Evolutionary conservation across 2,797 vertebrate species (phyloP), one percentile per base, ranked within the genome.

Genomic region (Percopsis omiscomaycus): DNA sequence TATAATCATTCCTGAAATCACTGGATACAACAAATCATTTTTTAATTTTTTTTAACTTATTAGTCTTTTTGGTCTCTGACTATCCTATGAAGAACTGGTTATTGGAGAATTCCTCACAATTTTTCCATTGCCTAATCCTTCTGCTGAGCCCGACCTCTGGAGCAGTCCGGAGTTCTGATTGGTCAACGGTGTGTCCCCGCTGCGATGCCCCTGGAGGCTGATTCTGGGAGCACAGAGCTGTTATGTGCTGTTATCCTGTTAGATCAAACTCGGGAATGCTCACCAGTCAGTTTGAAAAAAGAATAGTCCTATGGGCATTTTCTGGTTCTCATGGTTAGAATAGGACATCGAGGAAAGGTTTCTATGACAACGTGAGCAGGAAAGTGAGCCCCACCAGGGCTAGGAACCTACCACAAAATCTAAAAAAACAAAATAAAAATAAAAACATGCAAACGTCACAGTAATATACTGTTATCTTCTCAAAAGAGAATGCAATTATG

Each of bases 191-290:
- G 42, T 45, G 16, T 49, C 59, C 46, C 48, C 62, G 22, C 37
- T 47, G 4, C 3, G 44, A 37, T 49, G 16, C 29, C 45, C 51
- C 61, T 32, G 50, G 16, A 61, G 42, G n/a, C 30, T 27, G 42
- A 50, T 22, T 14, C 16, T 47, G 49, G n/a, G 32, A 32, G 45
- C 11, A 32, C 27, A 37, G 37, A 58, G 47, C 32, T 16, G 30
- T 32, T 50, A 42, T 61, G 16, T 44, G 59, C 52, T 47, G 15
- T 59, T 63, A 29, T 48, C 62, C 47, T 66, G 59, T 73, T 63
- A 59, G 64, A 68, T 67, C 59, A 68, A 14, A 10, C 9, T 11
- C 28, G 49, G 55, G 64, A 73, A 68, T 67, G 61, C 55, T 59
- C 28, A 22, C 13, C n/a, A 52, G 49, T 55, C 47, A 15, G 32